Percentiles rank a stretch among this genome's conserved stretches.
phyloP scores from a whole-genome alignment of 2,113 vertebrate species.

The Actenoides hombroni region DNA sequence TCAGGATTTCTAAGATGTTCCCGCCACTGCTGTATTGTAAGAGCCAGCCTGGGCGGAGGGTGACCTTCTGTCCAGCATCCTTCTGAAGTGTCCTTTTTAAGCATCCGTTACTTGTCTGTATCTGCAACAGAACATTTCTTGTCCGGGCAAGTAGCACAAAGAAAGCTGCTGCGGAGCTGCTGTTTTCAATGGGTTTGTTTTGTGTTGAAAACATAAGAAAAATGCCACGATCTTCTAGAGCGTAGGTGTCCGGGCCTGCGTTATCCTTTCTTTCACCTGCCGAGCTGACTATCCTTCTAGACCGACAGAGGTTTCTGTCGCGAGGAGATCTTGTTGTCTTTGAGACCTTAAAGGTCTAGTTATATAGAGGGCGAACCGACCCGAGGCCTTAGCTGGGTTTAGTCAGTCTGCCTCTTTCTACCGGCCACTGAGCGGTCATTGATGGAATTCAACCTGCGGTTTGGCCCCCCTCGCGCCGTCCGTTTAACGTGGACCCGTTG shows the following conservation, averaged over 20 bases:
- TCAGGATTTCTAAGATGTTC: accelerated
- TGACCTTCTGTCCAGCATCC: background rate
- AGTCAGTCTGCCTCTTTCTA: background rate
- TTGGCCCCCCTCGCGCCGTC: background rate
- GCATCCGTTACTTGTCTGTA: background rate
- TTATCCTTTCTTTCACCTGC: background rate
- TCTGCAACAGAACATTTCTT: background rate
- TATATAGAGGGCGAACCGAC: background rate
- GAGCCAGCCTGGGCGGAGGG: background rate
- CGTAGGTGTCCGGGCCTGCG: background rate
- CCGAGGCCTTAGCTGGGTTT: background rate
- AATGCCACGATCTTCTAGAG: background rate
- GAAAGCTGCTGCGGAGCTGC: background rate
- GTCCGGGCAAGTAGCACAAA: no score
- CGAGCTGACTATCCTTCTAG: background rate
- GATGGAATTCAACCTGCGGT: background rate
- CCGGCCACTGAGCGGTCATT: background rate
- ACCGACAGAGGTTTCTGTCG: background rate
- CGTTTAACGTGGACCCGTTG: background rate
- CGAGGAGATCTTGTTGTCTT: background rate
- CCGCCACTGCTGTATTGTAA: accelerated
- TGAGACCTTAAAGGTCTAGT: background rate
- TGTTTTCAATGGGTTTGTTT: background rate
- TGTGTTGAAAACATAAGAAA: background rate
- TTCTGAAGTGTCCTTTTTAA: background rate